phyloP scores from a whole-genome alignment of 2,797 vertebrate genomes.

The Urophycis tenuis region DNA sequence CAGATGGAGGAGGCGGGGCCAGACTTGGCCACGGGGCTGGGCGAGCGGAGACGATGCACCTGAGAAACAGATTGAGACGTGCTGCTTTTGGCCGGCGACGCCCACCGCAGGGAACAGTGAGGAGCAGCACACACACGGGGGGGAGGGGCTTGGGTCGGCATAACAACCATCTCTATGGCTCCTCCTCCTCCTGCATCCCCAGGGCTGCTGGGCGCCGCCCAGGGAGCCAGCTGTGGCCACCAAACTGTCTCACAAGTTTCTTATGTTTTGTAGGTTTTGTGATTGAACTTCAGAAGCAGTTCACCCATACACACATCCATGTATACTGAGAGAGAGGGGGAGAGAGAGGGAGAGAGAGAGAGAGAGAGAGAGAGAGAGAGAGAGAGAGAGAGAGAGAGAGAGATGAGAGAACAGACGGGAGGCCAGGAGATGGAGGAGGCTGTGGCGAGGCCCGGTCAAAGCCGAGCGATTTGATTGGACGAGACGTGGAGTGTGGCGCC shows the following conservation, averaged over 20 bases:
- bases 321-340: too few relatives aligned
- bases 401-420: neutral
- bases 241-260: neutral
- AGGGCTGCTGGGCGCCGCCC: too few relatives aligned
- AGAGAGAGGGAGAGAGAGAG: too few relatives aligned
- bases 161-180: neutral
- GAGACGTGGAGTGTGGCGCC: neutral
- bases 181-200: too few relatives aligned
- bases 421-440: neutral
- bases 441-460: neutral
- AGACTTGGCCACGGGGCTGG: neutral
- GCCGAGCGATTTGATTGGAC: neutral
- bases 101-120: neutral
- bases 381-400: neutral
- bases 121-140: neutral
- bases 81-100: neutral
- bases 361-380: neutral
- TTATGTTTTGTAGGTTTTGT: neutral
- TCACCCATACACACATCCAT: too few relatives aligned
- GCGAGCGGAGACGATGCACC: neutral
- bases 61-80: neutral
- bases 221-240: neutral
- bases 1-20: conserved; percentile 12
- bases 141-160: neutral
- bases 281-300: too few relatives aligned